phyloP scores from a whole-genome alignment of 2,888 invertebrate species.

The Caenorhabditis sinica region DNA sequence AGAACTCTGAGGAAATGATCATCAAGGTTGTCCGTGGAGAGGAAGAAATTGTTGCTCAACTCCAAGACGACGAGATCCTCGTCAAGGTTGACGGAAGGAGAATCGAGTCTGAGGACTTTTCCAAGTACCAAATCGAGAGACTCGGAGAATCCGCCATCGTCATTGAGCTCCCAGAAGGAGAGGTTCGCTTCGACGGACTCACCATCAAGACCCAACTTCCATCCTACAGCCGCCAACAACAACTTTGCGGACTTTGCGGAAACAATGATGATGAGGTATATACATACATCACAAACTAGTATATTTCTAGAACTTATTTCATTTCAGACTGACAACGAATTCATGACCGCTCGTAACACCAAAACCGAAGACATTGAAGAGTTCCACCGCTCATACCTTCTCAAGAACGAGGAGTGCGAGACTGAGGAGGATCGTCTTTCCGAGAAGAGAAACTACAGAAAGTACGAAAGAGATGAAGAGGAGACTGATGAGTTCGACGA shows the following conservation, averaged over 20 bases:
- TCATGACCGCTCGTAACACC: conserved; percentile 76
- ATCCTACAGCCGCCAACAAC: conserved; percentile 69
- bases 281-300: neutral
- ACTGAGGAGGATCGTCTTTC: conserved; percentile 62
- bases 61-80: conserved; percentile 47
- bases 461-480: conserved; percentile 59
- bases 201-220: conserved; percentile 73
- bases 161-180: conserved; percentile 75
- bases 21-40: conserved; percentile 65
- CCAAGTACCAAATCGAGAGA: conserved; percentile 40
- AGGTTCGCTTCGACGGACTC: conserved; percentile 80
- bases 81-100: conserved; percentile 72
- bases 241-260: conserved; percentile 83
- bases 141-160: conserved; percentile 63
- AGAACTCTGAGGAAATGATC: conserved; percentile 73
- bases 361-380: conserved; percentile 76
- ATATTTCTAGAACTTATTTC: neutral
- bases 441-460: conserved; percentile 70
- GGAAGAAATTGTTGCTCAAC: conserved; percentile 61
- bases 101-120: conserved; percentile 18
- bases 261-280: conserved; percentile 78
- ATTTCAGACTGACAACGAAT: conserved; percentile 73
- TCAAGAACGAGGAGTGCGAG: conserved; percentile 67
- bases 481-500: conserved; percentile 57
- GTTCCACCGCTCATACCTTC: conserved; percentile 79